Evolutionary conservation across 2,888 invertebrate genomes (phyloP).

Genomic region (Myopa testacea): DNA sequence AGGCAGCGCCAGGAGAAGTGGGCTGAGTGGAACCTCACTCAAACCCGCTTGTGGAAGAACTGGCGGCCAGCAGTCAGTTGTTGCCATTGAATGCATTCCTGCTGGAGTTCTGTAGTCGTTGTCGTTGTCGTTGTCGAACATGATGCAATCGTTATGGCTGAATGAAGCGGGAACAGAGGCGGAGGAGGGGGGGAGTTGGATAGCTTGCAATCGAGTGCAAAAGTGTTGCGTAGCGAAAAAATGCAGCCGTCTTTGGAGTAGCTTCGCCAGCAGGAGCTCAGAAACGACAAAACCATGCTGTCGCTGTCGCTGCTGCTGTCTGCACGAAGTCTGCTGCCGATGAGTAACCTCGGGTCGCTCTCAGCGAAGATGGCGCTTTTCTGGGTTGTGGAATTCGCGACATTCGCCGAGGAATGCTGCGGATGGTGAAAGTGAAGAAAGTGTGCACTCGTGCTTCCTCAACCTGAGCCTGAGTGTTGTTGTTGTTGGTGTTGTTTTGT

Average conservation of each 20-base stretch:
- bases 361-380: background rate
- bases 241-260: conserved; percentile 34
- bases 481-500: background rate
- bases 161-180: too few species aligned
- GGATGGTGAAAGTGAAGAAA: conserved; percentile 6
- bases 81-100: conserved; percentile 10
- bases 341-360: background rate
- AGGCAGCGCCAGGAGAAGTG: background rate
- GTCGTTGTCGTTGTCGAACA: background rate
- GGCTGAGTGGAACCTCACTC: background rate
- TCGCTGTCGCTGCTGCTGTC: background rate
- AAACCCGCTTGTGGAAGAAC: background rate
- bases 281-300: background rate
- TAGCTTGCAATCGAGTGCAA: conserved; percentile 20
- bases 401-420: background rate
- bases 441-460: background rate
- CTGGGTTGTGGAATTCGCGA: background rate
- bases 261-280: conserved; percentile 30
- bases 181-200: too few species aligned
- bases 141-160: background rate
- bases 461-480: background rate
- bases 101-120: conserved; percentile 7
- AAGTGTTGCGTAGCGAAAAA: conserved; percentile 34
- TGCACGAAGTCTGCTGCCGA: background rate
- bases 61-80: conserved; percentile 7